Evolutionary conservation across 2,113 vertebrate species (phyloP), one percentile per base, ranked within the genome.

Genomic region (Scomber colias): DNA sequence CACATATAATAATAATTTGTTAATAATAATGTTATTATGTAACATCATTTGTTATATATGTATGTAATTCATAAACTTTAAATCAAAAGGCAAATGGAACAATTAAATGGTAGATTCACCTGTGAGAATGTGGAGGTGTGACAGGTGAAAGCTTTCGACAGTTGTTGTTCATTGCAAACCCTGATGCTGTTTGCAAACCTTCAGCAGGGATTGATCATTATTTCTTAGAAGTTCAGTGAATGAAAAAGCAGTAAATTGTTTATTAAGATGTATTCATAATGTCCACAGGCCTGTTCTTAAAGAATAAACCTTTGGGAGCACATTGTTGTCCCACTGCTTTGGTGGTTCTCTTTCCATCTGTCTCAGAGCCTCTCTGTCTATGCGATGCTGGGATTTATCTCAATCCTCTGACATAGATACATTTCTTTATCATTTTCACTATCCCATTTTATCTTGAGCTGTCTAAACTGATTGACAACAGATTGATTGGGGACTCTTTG

Each of bases 201-300:
- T 51, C 48, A 71, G 5, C 49, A 19, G 56, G 13, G 11, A 59
- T 46, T 48, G 11, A 48, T 15, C 35, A 21, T 16, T 35, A 30
- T 16, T 66, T 78, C 6, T 50, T 69, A 16, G 21, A 77, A 60
- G 24, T 48, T 5, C 0, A 16, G 54, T 44, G 4, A 65, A 59
- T 51, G 24, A 14, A 66, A 27, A 35, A 45, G 49, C 40, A 53
- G 15, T 51, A 6, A 64, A 6, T 35, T 51, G 14, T 70, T 27
- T 45, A 46, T 40, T 63, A 44, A 3, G 3, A 65, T 40, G 71
- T 54, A 66, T 84, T 75, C 40, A 65, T 59, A 27, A 21, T 27
- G 27, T 65, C 71, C 48, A 74, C 74, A 14, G 70, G 50, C n/a
- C 60, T 57, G 54, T 79, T 79, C 54, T 77, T 49, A 74, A 27